These are phyloP conservation scores for Leucosticte australis DNA, from an alignment of 2,113 vertebrate genomes.

Conservation along the genomic window DNA sequence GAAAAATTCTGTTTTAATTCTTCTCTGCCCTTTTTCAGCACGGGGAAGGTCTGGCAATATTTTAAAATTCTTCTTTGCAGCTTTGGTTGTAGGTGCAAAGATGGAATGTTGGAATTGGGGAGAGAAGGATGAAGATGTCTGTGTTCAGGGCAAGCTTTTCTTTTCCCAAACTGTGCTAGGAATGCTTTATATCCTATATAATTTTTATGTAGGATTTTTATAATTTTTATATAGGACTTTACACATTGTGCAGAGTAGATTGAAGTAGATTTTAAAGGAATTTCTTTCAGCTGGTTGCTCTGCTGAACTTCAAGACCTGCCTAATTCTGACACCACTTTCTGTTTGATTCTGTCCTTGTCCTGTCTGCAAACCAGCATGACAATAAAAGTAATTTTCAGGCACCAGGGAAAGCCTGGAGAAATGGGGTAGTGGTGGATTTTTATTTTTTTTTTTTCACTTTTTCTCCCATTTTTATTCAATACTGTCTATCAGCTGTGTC, in stretches of 20 bases:
- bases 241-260: background rate
- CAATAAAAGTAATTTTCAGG: background rate
- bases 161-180: background rate
- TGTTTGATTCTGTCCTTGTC: background rate
- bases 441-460: background rate
- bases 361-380: background rate
- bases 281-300: background rate
- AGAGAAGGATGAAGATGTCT: background rate
- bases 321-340: background rate
- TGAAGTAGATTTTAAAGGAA: background rate
- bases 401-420: background rate
- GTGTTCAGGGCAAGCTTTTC: background rate
- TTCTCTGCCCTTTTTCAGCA: background rate
- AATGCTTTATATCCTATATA: background rate
- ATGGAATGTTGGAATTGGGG: rapidly evolving
- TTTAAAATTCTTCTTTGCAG: background rate
- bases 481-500: background rate
- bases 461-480: background rate
- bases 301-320: background rate
- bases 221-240: background rate
- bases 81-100: background rate
- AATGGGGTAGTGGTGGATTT: rapidly evolving
- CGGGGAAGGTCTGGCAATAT: background rate
- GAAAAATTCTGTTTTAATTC: background rate
- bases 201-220: background rate